phyloP scores from a whole-genome alignment of 2,113 vertebrate species.

The Rhodinocichla rosea region DNA sequence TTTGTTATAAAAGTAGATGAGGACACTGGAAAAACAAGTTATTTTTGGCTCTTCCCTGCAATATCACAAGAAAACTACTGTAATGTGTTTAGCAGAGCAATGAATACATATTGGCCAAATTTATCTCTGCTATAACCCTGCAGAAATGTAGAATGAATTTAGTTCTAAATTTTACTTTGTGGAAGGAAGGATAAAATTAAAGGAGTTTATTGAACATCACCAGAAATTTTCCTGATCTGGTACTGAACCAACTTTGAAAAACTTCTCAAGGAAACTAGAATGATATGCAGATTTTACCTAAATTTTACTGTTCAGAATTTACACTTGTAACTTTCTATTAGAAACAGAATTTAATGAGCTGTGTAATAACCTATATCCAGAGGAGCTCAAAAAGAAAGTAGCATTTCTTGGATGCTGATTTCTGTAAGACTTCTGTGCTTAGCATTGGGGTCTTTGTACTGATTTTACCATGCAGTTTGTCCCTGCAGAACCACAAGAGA shows the following conservation, averaged over 20 bases:
- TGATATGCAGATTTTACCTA: background rate
- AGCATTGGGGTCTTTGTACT: background rate
- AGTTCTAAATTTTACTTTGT: constrained; percentile 23
- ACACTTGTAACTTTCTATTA: background rate
- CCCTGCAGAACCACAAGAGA: background rate
- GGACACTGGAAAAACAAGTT: constrained; percentile 57
- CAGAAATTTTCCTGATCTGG: background rate
- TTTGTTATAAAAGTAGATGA: constrained; percentile 55
- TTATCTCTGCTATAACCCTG: constrained; percentile 28
- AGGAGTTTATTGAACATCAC: background rate
- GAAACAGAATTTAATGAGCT: background rate
- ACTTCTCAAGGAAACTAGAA: background rate
- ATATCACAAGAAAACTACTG: constrained; percentile 7
- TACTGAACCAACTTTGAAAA: background rate
- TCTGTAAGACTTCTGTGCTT: background rate
- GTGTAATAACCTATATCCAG: background rate
- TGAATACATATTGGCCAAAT: constrained; percentile 51
- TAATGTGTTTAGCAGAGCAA: constrained; percentile 39
- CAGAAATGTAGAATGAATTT: constrained; percentile 39
- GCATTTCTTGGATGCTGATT: background rate
- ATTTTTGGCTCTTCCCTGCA: constrained; percentile 28
- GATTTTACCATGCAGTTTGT: background rate
- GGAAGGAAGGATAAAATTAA: constrained; percentile 4
- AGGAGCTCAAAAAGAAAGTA: background rate
- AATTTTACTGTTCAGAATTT: background rate